phyloP scores from a whole-genome alignment of 2,888 invertebrate genomes.

The Tridacna gigas region DNA sequence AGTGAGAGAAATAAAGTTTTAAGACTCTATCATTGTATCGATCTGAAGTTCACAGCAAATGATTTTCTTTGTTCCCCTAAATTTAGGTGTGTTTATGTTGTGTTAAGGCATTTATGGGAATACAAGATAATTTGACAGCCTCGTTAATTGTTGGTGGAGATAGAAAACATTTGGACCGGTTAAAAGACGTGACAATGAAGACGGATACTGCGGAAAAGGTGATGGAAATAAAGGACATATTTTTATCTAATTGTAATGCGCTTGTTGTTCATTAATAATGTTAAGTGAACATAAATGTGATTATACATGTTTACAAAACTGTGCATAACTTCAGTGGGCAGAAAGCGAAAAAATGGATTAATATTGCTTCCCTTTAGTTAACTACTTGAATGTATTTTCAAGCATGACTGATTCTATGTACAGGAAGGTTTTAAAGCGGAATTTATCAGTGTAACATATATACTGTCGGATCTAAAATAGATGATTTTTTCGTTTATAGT shows the following conservation, averaged over 20 bases:
- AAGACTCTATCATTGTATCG: not conserved
- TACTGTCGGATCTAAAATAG: too few relatives aligned
- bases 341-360: slow-evolving; percentile 6
- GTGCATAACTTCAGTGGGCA: slow-evolving; percentile 4
- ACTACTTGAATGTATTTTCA: slow-evolving; percentile 1
- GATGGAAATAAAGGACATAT: not conserved
- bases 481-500: too few relatives aligned
- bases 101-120: not conserved
- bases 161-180: not conserved
- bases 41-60: too few relatives aligned
- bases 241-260: slow-evolving; percentile 3
- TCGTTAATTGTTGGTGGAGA: slow-evolving; percentile 4
- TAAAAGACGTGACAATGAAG: not conserved
- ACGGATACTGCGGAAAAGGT: not conserved
- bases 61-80: too few relatives aligned
- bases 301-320: not conserved
- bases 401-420: not conserved
- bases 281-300: too few relatives aligned
- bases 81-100: too few relatives aligned
- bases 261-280: not conserved
- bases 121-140: slow-evolving; percentile 7
- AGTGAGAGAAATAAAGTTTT: slow-evolving; percentile 8
- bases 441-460: too few relatives aligned
- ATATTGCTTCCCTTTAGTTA: slow-evolving; percentile 7
- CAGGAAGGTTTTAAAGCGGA: too few relatives aligned